A percentile compares a stretch with the other conserved stretches of the same genome.
Conservation (phyloP, 2,888 invertebrate genomes). For the Zele albiditarsus region DNA sequence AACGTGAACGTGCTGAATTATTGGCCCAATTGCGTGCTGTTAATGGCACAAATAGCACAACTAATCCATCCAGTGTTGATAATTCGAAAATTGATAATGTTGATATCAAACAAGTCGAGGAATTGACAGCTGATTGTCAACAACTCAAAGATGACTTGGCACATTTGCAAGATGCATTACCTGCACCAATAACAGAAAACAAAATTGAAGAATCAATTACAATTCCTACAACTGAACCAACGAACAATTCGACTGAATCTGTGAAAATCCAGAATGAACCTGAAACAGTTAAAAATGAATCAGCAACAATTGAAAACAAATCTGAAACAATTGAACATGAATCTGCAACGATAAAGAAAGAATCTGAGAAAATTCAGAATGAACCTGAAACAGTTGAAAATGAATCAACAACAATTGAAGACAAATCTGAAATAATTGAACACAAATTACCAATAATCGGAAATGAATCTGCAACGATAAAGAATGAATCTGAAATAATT, state of each 20-base stretch:
- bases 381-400: too few relatives aligned
- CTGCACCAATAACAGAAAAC: slow-evolving; percentile 39
- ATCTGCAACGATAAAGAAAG: too few relatives aligned
- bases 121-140: slow-evolving; percentile 52
- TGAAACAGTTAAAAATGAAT: not conserved
- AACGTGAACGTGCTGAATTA: slow-evolving; percentile 73
- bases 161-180: slow-evolving; percentile 49
- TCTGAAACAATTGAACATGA: too few relatives aligned
- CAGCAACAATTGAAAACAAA: too few relatives aligned
- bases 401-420: too few relatives aligned
- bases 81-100: slow-evolving; percentile 41
- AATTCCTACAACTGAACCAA: too few relatives aligned
- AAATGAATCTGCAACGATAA: not conserved
- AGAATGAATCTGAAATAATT: not conserved
- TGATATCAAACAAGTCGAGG: slow-evolving; percentile 46
- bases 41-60: not conserved
- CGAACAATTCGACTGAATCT: not conserved
- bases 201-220: not conserved
- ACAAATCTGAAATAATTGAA: too few relatives aligned
- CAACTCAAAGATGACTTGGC: slow-evolving; percentile 51
- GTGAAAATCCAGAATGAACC: not conserved
- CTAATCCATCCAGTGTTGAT: slow-evolving; percentile 21
- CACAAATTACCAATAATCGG: too few relatives aligned
- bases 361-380: too few relatives aligned
- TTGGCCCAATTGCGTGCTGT: slow-evolving; percentile 58